These are phyloP conservation scores for Microtus montanus DNA, from an alignment of 2,113 vertebrate species.

Conservation along the genomic window DNA sequence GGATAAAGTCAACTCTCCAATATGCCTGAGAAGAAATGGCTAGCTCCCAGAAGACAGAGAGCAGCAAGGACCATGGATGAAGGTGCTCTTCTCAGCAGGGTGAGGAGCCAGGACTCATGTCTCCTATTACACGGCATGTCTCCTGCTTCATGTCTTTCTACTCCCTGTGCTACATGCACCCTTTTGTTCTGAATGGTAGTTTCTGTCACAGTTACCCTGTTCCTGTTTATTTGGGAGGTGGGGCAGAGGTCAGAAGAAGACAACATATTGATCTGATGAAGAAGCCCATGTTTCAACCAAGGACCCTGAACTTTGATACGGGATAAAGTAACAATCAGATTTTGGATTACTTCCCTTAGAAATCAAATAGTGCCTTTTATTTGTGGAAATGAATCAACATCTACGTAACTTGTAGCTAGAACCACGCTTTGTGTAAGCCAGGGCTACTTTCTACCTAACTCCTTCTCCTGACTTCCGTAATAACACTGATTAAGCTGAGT, in stretches of 20 bases:
- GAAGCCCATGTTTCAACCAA: not conserved
- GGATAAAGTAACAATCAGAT: not conserved
- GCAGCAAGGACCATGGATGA: not conserved
- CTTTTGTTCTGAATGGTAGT: not conserved
- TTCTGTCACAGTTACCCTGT: not conserved
- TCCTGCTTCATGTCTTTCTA: not conserved
- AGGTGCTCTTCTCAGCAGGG: not conserved
- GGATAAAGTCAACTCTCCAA: not conserved
- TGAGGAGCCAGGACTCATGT: not conserved
- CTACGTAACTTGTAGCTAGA: not conserved
- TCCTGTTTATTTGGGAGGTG: not conserved
- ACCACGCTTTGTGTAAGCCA: not conserved
- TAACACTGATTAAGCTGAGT: not conserved
- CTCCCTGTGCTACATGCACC: not conserved
- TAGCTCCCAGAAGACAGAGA: not conserved
- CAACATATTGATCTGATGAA: not conserved
- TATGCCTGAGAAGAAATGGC: not conserved
- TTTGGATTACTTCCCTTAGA: not conserved
- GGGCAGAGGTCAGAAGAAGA: rapidly evolving
- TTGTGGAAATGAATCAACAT: slow-evolving; percentile 26
- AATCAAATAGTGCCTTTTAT: not conserved
- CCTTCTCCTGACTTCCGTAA: not conserved
- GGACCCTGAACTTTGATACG: not conserved
- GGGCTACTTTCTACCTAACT: not conserved
- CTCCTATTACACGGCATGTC: no score